Evolutionary conservation across 1,140 invertebrate genomes (phyloP).

Genomic region (Lordiphosa collinella): DNA sequence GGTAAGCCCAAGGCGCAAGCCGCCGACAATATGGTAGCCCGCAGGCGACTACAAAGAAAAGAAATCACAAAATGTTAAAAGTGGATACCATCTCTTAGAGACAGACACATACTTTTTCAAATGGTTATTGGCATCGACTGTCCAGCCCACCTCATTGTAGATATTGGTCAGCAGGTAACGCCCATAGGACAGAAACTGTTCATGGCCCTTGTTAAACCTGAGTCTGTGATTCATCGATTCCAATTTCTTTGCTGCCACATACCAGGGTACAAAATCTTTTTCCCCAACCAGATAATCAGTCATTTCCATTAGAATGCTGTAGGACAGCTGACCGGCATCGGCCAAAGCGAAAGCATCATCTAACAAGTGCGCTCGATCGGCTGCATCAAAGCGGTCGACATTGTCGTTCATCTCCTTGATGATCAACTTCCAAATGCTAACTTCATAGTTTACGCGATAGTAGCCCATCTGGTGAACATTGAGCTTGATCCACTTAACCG

Average conservation of each 20-base stretch:
- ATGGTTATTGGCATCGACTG: slow-evolving; percentile 80
- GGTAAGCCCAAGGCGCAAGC: slow-evolving; percentile 83
- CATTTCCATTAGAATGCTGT: slow-evolving; percentile 85
- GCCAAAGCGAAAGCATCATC: slow-evolving; percentile 93
- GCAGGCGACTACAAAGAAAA: slow-evolving; percentile 80
- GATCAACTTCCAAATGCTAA: slow-evolving; percentile 84
- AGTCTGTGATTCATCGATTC: slow-evolving; percentile 81
- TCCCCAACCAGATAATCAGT: slow-evolving; percentile 85
- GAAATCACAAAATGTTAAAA: too few species aligned
- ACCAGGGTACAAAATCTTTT: slow-evolving; percentile 87
- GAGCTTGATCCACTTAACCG: slow-evolving; percentile 88
- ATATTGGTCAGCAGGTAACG: slow-evolving; percentile 80
- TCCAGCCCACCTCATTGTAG: slow-evolving; percentile 83
- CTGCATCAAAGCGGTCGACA: slow-evolving; percentile 81
- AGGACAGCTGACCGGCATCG: slow-evolving; percentile 84
- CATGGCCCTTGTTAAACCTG: slow-evolving; percentile 81
- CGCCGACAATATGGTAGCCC: slow-evolving; percentile 82
- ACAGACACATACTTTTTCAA: slow-evolving; percentile 82
- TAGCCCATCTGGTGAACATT: slow-evolving; percentile 92
- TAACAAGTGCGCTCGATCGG: slow-evolving; percentile 90
- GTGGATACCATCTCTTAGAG: too few species aligned
- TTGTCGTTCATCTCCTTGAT: slow-evolving; percentile 80
- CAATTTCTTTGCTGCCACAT: slow-evolving; percentile 83
- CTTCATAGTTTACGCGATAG: slow-evolving; percentile 91
- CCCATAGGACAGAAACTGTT: slow-evolving; percentile 83